These are phyloP conservation scores for Leptocoma aspasia DNA, from an alignment of 2,113 vertebrate genomes.

Conservation along the genomic window DNA sequence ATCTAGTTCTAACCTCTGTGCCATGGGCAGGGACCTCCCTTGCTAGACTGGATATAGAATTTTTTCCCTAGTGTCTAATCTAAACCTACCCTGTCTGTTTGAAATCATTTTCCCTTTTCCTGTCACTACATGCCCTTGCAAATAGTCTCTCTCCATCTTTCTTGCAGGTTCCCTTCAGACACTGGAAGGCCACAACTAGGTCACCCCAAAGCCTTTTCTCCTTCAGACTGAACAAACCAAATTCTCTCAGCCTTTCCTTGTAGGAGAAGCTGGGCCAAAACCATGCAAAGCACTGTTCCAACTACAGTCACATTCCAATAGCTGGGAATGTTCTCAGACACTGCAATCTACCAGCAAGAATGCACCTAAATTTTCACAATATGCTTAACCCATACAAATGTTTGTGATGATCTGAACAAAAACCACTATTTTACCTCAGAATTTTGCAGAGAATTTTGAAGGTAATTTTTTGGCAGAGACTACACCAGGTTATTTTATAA, in stretches of 20 bases:
- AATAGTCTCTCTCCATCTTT: not conserved
- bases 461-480: not conserved
- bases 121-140: not conserved
- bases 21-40: not conserved
- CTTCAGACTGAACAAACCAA: not conserved
- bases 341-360: not conserved
- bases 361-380: not conserved
- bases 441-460: not conserved
- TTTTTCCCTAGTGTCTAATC: not conserved
- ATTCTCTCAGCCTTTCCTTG: not conserved
- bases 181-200: not conserved
- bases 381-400: not conserved
- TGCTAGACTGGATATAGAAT: not conserved
- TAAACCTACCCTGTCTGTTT: not conserved
- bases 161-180: not conserved
- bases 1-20: not conserved
- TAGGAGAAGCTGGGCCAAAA: not conserved
- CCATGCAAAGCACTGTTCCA: not conserved
- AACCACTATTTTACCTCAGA: not conserved
- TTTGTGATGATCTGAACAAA: not conserved
- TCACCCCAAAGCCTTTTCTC: not conserved
- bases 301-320: not conserved
- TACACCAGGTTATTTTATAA: not conserved
- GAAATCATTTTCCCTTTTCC: not conserved
- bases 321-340: not conserved